phyloP scores from a whole-genome alignment of 2,797 vertebrate species.

The Apodemus agrarius region DNA sequence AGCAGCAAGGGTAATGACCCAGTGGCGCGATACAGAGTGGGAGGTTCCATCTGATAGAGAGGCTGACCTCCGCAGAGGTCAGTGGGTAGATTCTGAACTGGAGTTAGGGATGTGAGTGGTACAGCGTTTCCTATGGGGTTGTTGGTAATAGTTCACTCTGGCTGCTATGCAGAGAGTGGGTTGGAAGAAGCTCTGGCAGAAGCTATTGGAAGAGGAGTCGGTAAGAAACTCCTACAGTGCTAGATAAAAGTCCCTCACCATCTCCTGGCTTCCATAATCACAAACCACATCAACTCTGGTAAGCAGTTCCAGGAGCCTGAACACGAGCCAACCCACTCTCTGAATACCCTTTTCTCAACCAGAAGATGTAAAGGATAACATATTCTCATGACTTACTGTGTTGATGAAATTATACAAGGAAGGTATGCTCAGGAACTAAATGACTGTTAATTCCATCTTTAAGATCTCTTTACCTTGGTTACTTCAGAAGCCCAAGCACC shows the following conservation, averaged over 20 bases:
- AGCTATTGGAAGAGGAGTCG: background rate
- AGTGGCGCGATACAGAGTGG: background rate
- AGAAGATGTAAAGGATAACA: constrained; percentile 11
- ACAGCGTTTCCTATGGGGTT: background rate
- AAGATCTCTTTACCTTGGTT: background rate
- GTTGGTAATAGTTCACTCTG: background rate
- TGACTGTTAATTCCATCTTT: background rate
- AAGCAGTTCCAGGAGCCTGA: background rate
- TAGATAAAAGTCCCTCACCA: background rate
- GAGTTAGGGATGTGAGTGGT: background rate
- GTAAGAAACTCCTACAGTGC: background rate
- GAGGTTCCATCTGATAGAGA: background rate
- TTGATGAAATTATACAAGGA: background rate
- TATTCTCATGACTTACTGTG: background rate
- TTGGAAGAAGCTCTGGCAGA: background rate
- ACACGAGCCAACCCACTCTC: background rate
- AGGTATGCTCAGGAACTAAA: background rate
- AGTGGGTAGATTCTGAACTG: background rate
- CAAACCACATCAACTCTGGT: background rate
- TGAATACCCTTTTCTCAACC: background rate
- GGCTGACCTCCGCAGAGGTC: background rate
- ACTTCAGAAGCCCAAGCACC: background rate
- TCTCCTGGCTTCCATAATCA: background rate
- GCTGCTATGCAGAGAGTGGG: background rate
- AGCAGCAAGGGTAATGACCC: background rate